Conservation (phyloP, 2,797 vertebrate genomes). For the Cynopterus sphinx region DNA sequence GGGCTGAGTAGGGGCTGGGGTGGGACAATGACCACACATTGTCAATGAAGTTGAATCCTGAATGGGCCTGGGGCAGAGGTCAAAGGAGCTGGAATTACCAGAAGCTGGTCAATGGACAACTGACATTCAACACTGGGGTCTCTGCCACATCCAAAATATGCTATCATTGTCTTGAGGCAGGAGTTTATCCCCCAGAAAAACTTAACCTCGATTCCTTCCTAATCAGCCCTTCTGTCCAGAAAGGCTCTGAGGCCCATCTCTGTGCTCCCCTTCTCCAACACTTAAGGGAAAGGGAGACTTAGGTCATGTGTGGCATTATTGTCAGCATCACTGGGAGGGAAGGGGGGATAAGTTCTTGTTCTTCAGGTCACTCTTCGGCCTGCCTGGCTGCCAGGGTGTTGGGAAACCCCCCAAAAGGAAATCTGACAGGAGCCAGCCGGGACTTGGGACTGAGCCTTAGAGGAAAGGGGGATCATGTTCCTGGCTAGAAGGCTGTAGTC, state of each 20-base stretch:
- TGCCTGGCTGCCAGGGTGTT: background rate
- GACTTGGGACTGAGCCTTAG: background rate
- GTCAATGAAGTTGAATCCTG: background rate
- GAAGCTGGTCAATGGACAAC: background rate
- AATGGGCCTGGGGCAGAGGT: background rate
- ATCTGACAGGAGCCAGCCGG: background rate
- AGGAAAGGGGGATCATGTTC: background rate
- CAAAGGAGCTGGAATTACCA: background rate
- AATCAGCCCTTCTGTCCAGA: background rate
- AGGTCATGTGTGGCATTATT: background rate
- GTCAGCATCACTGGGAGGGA: background rate
- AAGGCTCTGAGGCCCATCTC: background rate
- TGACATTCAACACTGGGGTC: background rate
- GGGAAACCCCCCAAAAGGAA: background rate
- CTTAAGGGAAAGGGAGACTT: background rate
- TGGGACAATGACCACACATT: background rate
- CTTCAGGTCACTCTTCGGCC: background rate
- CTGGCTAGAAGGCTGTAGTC: background rate
- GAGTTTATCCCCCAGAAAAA: conserved; percentile 19
- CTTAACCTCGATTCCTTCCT: background rate
- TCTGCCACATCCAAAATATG: background rate
- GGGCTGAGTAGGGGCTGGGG: background rate
- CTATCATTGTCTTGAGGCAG: background rate
- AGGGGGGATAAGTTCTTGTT: background rate
- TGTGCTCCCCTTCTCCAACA: background rate